Percentiles rank a stretch among this genome's conserved stretches.
phyloP scores from a whole-genome alignment of 2,888 invertebrate species.

The Prionchulus punctatus region DNA sequence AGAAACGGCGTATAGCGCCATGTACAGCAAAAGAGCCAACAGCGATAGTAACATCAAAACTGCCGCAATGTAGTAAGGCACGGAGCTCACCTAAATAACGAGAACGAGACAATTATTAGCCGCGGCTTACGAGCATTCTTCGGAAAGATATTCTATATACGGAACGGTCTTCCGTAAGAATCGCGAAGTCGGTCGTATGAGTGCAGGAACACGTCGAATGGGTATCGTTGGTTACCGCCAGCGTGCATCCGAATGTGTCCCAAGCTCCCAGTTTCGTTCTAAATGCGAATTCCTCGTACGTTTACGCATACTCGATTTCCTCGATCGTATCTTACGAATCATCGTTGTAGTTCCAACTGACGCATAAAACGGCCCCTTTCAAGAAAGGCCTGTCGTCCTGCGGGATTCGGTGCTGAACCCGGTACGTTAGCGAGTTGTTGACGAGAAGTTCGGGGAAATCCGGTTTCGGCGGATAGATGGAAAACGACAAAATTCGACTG shows the following conservation, averaged over 20 bases:
- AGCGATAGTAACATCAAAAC: background rate
- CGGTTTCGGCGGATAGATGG: background rate
- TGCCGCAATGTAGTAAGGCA: background rate
- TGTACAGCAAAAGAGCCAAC: background rate
- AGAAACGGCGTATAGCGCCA: background rate
- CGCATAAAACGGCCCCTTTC: constrained; percentile 11
- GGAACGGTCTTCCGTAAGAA: constrained; percentile 11
- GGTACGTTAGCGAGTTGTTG: background rate
- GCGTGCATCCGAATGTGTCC: constrained; percentile 10
- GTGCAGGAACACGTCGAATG: constrained; percentile 13
- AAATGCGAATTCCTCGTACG: background rate
- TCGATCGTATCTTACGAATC: too few relatives aligned
- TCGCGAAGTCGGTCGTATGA: constrained; percentile 14
- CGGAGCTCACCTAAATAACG: background rate
- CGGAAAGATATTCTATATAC: background rate
- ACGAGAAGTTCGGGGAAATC: background rate
- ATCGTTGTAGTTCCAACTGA: constrained; percentile 3
- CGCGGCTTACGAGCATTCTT: background rate
- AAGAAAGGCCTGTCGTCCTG: background rate
- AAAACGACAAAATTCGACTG: constrained; percentile 4
- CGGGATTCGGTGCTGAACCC: background rate
- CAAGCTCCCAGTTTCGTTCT: constrained; percentile 2
- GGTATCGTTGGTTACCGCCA: constrained; percentile 12
- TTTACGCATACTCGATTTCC: background rate
- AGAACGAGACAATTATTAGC: background rate